Evolutionary conservation across 2,888 invertebrate species (phyloP).

Genomic region (Cephus sareptanus): DNA sequence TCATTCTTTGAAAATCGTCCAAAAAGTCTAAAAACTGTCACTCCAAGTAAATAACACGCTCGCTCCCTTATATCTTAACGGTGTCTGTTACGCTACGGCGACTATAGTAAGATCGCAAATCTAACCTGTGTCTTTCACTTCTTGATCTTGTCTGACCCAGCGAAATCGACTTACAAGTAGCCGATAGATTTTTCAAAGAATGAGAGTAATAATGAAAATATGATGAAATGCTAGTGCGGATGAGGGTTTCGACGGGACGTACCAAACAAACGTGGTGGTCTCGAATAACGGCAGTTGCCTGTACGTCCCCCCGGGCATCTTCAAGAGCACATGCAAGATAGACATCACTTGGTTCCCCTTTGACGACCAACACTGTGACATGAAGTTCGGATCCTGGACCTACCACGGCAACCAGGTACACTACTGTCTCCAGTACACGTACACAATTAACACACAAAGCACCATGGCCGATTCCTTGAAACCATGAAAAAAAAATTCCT

Average conservation of each 20-base stretch:
- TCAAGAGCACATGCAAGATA: constrained; percentile 99
- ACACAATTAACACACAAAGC: constrained; percentile 40
- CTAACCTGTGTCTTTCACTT: no score
- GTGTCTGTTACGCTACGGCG: no score
- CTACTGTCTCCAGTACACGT: constrained; percentile 54
- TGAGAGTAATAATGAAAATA: constrained; percentile 33
- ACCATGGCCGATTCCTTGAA: not conserved
- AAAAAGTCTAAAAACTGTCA: no score
- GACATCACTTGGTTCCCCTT: constrained; percentile 99
- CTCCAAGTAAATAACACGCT: no score
- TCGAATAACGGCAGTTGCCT: constrained; percentile 97
- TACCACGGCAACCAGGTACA: constrained; percentile 96
- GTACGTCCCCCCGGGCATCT: constrained; percentile 99
- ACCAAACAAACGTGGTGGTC: constrained; percentile 99
- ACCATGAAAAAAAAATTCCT: no score
- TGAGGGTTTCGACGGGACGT: constrained; percentile 99
- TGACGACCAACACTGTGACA: constrained; percentile 99
- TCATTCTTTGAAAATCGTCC: no score
- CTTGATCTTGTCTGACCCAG: no score
- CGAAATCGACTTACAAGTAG: no score
- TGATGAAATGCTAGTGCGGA: constrained; percentile 84
- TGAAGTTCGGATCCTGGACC: constrained; percentile 99
- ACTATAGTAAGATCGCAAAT: no score
- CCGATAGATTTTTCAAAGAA: not conserved
- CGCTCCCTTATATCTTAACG: no score